Base-by-base conservation (phyloP, 2,797 vertebrate genomes). In the Pseudochaenichthys georgianus region DNA sequence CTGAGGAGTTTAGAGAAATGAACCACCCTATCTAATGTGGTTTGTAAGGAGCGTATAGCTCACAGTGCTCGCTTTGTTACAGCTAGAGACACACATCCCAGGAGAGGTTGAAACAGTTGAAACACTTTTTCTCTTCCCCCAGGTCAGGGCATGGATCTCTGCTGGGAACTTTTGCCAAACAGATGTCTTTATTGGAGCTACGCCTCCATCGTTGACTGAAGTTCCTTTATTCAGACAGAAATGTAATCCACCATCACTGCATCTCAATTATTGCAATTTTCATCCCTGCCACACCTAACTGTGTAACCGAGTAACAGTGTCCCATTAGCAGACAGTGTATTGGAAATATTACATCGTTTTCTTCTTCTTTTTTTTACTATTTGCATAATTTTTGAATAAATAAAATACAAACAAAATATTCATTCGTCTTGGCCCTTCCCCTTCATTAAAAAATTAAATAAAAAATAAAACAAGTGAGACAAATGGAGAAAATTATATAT, bases 101-200 rank as follows among this genome's bases (percentile, higher is more conserved):
- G 54, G 48, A 73, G 61, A 78, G 28, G 63, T 50, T 76, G 31
- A 62, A 75, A 78, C 60, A 43, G 46, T 75, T 80, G 78, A 85
- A 83, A 75, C 48, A 70, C 52, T 58, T 76, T 28, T 82, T 65
- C 65, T 59, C 17, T 48, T 64, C 51, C 66, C 55, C 52, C 72
- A 80, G 76, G 77, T 86, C 68, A 78, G 66, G 58, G 47, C 61
- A 67, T 69, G 62, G 59, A 71, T 66, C 52, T 69, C 68, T 84
- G 34, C 66, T 78, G 45, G 47, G 38, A 38, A 13, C 31, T 69
- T 80, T 68, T 75, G 75, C 80, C 63, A 74, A 85, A 83, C 86
- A 83, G 77, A 89, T 82, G 80, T 91, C 70, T 82, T 73, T 75
- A 52, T 65, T 85, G 63, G 80, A 81, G 42, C 78, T 41, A 28